phyloP scores from a whole-genome alignment of 2,797 vertebrate genomes.

The Gallinago solitaria region DNA sequence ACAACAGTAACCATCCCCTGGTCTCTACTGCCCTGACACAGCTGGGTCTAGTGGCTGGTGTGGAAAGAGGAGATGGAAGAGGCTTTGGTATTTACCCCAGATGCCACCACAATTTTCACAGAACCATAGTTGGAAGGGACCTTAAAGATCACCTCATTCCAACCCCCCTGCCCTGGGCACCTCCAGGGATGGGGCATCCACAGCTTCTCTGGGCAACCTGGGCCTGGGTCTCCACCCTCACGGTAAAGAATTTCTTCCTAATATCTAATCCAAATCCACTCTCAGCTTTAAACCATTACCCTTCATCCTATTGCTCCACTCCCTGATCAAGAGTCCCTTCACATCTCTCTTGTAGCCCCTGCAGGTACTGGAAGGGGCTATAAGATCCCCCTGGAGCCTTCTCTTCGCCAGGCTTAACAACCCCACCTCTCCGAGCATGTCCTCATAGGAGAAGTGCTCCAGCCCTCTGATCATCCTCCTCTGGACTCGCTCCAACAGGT shows the following conservation, averaged over 20 bases:
- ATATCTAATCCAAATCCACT: neutral
- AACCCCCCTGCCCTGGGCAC: neutral
- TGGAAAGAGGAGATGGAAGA: neutral
- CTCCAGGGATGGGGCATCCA: neutral
- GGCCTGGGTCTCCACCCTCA: neutral
- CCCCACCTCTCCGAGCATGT: neutral
- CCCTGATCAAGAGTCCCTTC: neutral
- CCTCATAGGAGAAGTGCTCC: neutral
- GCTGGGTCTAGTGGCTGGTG: neutral
- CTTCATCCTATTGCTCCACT: neutral
- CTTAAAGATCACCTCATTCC: neutral
- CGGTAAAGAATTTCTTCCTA: neutral
- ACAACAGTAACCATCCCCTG: fast-evolving
- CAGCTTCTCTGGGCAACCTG: neutral
- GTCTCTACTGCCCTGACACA: neutral
- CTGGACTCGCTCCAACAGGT: neutral
- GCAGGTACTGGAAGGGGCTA: neutral
- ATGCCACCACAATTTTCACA: neutral
- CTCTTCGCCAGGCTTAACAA: neutral
- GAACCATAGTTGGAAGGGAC: neutral
- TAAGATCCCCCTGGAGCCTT: neutral
- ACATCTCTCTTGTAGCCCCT: neutral
- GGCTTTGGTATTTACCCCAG: neutral
- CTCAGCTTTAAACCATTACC: neutral
- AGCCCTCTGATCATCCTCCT: neutral